Evolutionary conservation across 1,140 invertebrate species (phyloP).

Genomic region (Brachionus plicatilis): DNA sequence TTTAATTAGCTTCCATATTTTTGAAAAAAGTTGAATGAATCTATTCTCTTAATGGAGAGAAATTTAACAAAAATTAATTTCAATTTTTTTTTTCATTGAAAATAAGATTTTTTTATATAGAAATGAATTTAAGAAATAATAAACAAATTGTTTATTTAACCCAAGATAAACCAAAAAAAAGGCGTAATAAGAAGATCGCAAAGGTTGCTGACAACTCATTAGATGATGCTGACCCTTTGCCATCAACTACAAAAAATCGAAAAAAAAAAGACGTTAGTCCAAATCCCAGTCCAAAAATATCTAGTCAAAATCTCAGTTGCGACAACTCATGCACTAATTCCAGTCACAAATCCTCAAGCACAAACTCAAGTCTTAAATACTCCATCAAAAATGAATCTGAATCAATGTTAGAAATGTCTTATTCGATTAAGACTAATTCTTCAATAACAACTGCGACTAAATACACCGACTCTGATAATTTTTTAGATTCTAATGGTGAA

Average conservation of each 20-base stretch:
- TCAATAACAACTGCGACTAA: background rate
- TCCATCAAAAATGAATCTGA: background rate
- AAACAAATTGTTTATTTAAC: background rate
- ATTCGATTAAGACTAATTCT: constrained; percentile 4
- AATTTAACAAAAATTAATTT: too few species aligned
- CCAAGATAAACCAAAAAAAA: background rate
- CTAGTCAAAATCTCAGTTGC: background rate
- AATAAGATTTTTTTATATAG: background rate
- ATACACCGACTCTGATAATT: background rate
- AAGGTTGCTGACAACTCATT: background rate
- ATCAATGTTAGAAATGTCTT: constrained; percentile 6
- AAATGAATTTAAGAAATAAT: background rate
- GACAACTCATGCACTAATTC: background rate
- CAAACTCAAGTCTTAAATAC: background rate
- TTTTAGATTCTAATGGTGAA: background rate
- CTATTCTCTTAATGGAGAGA: too few species aligned
- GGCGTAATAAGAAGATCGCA: background rate
- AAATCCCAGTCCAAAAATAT: background rate
- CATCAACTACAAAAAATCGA: background rate
- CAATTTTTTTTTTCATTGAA: background rate
- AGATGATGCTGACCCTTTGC: background rate
- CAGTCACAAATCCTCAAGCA: background rate
- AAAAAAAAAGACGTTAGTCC: background rate
- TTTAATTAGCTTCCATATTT: too few species aligned
- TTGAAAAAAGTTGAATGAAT: too few species aligned